Base-by-base conservation (phyloP, 2,113 vertebrate species). In the Colaptes auratus region DNA sequence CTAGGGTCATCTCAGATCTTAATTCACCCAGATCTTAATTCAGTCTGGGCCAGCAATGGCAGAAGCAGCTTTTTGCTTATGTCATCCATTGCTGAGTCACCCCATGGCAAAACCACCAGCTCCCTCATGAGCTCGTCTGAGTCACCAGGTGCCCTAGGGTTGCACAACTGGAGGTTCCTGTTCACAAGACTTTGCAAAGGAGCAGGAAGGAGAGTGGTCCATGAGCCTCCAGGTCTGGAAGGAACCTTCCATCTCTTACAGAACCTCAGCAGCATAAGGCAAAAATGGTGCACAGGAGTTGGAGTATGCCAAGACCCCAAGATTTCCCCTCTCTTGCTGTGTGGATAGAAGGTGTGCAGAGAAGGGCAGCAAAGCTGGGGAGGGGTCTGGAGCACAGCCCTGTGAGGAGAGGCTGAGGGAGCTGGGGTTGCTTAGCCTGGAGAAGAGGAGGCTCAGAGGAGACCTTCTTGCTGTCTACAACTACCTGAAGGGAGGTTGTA, bases 11-110 rank as follows among this genome's bases (percentile, higher is more conserved):
- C 25, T 24, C 30, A 39, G 39, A 39, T 5, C 64, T 79, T 39
- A 39, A 46, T 59, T 88, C 11, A 23, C 16, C n/a, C 59, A 74
- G 52, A 66, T 31, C 70, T 14, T 30, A 16, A 21, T 28, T 52
- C 1, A 0, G 1, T 5, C 12, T 4, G 2, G 10, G 42, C 15
- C 53, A 14, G 36, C 1, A 0, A 5, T 0, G 10, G 18, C 79
- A 79, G 74, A 86, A 92, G 33, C 35, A 60, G 30, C 0, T 42
- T 76, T 92, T 79, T 74, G 84, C 89, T 88, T 30, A 63, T 27
- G 27, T 50, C 91, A 78, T 3, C 18, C 24, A 11, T 35, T 67
- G 70, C 76, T 23, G 48, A 87, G 63, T 42, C 82, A 73, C 14
- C 15, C 79, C 70, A 31, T 0, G 0, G 71, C 7, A 2, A 3